A percentile compares a stretch with the other conserved stretches of the same genome.
Conservation (phyloP, 2,888 invertebrate genomes). For the Caradrina clavipalpis region DNA sequence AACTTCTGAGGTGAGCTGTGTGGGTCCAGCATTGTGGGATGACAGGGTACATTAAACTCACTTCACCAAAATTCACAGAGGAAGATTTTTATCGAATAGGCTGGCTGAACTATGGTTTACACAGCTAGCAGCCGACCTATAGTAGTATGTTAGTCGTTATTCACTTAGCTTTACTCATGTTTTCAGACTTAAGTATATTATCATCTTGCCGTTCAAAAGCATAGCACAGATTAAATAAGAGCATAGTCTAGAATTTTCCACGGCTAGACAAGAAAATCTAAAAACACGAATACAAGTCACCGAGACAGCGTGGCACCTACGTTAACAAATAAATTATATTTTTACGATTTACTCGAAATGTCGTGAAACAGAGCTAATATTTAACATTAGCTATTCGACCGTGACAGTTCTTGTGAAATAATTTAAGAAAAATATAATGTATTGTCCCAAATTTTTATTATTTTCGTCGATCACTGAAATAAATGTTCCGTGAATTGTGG, state of each 20-base stretch:
- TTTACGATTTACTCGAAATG: conserved; percentile 28
- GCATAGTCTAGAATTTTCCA: conserved; percentile 3
- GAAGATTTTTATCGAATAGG: too few relatives aligned
- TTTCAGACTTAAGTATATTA: not conserved
- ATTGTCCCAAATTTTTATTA: conserved; percentile 32
- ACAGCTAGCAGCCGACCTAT: too few relatives aligned
- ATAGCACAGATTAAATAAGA: conserved; percentile 1
- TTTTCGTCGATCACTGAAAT: conserved; percentile 36
- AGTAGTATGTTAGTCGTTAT: too few relatives aligned
- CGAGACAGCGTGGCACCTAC: conserved; percentile 55
- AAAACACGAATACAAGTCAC: conserved; percentile 1
- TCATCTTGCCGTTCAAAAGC: not conserved
- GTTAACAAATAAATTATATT: conserved; percentile 44
- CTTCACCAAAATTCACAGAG: too few relatives aligned
- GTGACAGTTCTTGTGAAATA: conserved; percentile 26
- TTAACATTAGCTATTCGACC: conserved; percentile 19
- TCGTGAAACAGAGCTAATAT: not conserved
- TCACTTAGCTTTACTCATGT: not conserved
- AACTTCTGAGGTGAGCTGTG: too few relatives aligned
- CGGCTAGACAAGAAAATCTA: not conserved
- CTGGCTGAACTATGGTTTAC: too few relatives aligned
- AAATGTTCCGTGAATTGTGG: conserved; percentile 45
- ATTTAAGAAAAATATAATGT: conserved; percentile 8
- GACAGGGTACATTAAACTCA: too few relatives aligned
- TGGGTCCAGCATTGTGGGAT: too few relatives aligned